Base-by-base conservation (phyloP, 2,113 vertebrate genomes). In the Carassius carassius region DNA sequence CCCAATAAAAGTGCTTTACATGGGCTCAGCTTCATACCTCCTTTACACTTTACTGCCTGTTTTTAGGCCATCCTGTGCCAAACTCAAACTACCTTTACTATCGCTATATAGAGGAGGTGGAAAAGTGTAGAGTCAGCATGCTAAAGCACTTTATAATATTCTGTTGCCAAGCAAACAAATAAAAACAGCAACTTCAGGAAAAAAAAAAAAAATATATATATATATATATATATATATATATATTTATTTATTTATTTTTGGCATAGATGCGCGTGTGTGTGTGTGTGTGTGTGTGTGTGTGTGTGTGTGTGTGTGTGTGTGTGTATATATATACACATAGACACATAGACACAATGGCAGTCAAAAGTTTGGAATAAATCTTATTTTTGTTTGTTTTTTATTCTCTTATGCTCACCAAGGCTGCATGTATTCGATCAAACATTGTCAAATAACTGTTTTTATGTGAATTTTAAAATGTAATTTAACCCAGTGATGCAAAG, bases 1-100 rank as follows among this genome's bases (percentile, higher is more conserved):
- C 67, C 85, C 67, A 74, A 49, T 89, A 88, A 90, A 90, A 85
- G 44, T n/a, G 25, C 80, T 85, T 88, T 90, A 88, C 76, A 88
- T 62, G 49, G 79, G 60, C 74, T 12, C 63, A 49, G 70, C 63
- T 67, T 84, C 76, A 85, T 60, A 81, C 76, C 70, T 81, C 25
- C 54, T 85, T 87, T 74, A 79, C 29, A 62, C 47, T 86, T 87
- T 87, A 90, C 41, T 81, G 77, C 72, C 76, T 51, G n/a, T 14
- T 67, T 81, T 73, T 35, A 60, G 82, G 85, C 56, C 81, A 63
- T 85, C 80, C 85, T 79, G 41, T 77, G 32, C 47, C 58, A 29
- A 81, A 35, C 72, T 82, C 25, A 35, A 85, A 72, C 32, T 23
- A 32, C 16, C 56, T 69, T 78, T 41, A 75, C 79, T 70, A 25